Evolutionary conservation across 2,797 vertebrate species (phyloP).

Genomic region (Mus spretus): DNA sequence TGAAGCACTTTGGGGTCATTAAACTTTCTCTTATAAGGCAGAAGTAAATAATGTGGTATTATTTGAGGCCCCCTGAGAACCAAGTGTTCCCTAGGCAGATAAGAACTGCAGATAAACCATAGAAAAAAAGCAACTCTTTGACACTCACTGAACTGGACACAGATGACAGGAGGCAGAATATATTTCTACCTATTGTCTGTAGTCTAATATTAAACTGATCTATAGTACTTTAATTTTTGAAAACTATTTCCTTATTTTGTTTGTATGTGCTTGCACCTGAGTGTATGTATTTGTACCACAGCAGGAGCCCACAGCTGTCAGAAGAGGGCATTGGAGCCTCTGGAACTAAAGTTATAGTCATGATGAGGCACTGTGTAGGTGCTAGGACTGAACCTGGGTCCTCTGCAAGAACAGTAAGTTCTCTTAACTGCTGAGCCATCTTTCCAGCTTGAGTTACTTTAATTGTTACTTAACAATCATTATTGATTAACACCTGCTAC

Average conservation of each 20-base stretch:
- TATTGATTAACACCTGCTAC: background rate
- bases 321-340: background rate
- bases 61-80: background rate
- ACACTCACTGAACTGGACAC: background rate
- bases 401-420: background rate
- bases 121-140: background rate
- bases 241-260: background rate
- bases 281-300: no score
- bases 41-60: background rate
- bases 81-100: background rate
- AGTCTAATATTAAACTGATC: background rate
- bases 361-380: background rate
- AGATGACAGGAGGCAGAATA: background rate
- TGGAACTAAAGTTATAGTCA: background rate
- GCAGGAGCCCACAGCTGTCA: background rate
- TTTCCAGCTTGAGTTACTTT: background rate
- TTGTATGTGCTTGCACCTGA: background rate
- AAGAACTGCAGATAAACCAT: background rate
- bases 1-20: background rate
- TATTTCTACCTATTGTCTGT: background rate
- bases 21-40: background rate
- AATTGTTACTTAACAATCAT: background rate
- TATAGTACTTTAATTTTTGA: background rate
- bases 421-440: background rate
- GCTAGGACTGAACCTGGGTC: background rate